A percentile compares a stretch with the other conserved stretches of the same genome.
These are phyloP conservation scores for Oceanodroma tethys DNA, from an alignment of 2,113 vertebrate species.

Conservation along the genomic window DNA sequence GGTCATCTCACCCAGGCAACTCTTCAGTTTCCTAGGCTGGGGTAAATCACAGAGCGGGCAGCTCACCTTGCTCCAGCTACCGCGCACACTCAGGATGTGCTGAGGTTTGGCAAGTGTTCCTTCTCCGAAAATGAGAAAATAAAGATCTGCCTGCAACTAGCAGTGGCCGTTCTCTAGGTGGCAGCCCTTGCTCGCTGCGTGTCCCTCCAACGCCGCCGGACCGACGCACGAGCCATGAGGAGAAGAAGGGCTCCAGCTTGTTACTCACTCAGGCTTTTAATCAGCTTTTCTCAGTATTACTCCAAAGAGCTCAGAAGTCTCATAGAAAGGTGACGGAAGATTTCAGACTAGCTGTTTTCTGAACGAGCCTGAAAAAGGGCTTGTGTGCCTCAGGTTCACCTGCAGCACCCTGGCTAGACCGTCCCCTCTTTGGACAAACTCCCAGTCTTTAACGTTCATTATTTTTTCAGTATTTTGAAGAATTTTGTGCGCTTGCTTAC, in stretches of 20 bases:
- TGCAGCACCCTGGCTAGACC: accelerated
- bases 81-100: accelerated
- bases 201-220: accelerated
- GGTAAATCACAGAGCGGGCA: background rate
- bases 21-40: background rate
- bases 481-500: background rate
- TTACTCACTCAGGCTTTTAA: accelerated
- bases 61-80: background rate
- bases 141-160: background rate
- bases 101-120: background rate
- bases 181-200: background rate
- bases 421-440: background rate
- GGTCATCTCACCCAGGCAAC: no score
- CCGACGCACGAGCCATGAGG: no score
- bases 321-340: background rate
- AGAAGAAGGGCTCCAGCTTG: accelerated
- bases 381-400: background rate
- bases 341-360: background rate
- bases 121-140: accelerated
- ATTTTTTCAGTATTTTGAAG: background rate
- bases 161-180: background rate
- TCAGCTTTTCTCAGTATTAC: background rate
- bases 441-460: accelerated
- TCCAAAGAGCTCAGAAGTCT: background rate
- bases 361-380: background rate